Conservation (phyloP, 2,888 invertebrate species). For the Parapristionchus giblindavisi region DNA sequence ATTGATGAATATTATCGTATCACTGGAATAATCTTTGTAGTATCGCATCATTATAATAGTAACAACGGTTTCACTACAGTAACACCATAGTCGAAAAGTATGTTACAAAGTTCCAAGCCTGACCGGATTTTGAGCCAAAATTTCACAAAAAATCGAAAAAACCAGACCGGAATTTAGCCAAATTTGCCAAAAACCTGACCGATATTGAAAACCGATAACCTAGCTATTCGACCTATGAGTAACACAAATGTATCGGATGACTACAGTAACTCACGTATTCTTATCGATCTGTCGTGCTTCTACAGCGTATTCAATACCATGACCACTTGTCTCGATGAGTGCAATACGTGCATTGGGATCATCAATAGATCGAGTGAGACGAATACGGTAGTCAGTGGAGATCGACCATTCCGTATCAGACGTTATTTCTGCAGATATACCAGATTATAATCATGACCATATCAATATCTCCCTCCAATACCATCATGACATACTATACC, state of each 20-base stretch:
- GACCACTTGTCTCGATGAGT: constrained; percentile 30
- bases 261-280: neutral
- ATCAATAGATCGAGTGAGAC: constrained; percentile 2
- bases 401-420: constrained; percentile 5
- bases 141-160: too few species aligned
- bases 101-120: neutral
- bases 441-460: neutral
- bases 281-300: constrained; percentile 22
- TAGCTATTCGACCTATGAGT: too few species aligned
- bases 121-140: neutral
- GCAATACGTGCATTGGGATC: constrained; percentile 31
- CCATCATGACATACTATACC: neutral
- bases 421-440: constrained; percentile 12
- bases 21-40: neutral
- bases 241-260: neutral
- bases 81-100: neutral
- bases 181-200: too few species aligned
- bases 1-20: neutral
- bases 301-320: constrained; percentile 32
- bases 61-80: neutral
- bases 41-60: neutral
- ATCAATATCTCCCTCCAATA: neutral
- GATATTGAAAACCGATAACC: too few species aligned
- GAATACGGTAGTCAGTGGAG: neutral
- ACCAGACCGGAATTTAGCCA: too few species aligned